Base-by-base conservation (phyloP, 2,888 invertebrate species). In the Cactoblastis cactorum region DNA sequence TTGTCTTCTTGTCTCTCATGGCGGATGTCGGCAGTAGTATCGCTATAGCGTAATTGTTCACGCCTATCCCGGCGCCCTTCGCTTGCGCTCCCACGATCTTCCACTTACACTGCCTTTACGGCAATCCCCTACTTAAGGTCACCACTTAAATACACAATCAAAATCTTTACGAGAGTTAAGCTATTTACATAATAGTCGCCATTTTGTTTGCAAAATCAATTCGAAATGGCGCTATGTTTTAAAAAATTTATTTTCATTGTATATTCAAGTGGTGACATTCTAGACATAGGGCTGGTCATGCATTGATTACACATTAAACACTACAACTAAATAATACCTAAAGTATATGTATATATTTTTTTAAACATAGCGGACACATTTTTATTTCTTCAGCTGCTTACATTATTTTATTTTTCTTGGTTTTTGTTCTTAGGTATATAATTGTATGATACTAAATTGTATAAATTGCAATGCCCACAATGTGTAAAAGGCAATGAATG, bases 61-160 rank as follows among this genome's bases (percentile, higher is more conserved):
- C 68, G 71, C 75, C 66, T 78, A 60, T 67, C 67, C 72, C 61
- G 68, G 82, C 83, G 84, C 80, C 78, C 80, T 80, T 82, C 72
- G 77, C 78, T 80, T 72, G 84, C 81, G 81, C 82, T 75, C 78
- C 74, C 79, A 77, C 74, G 79, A 81, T 85, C 84, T 85, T 84
- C 83, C 81, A 83, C 76, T 79, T 74, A 76, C 80, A 80, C 75
- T 63, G 79, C 83, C 83, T 67, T 56, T 73, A 80, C 62, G 85
- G 85, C 81, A 71, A 74, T 71, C 59, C 78, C 77, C 72, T 71
- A 62, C 67, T 68, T 61, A 59, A 56, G 71, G 62, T 60, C 71
- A 69, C 77, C 78, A 68, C 67, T 80, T 70, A 57, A 70, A 74
- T 77, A 67, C 63, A 74, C 74, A 67, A 64, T 62, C 65, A 66